A percentile compares a stretch with the other conserved stretches of the same genome.
These are phyloP conservation scores for Gambusia yucatana DNA, from an alignment of 2,797 vertebrate species.

Conservation along the genomic window DNA sequence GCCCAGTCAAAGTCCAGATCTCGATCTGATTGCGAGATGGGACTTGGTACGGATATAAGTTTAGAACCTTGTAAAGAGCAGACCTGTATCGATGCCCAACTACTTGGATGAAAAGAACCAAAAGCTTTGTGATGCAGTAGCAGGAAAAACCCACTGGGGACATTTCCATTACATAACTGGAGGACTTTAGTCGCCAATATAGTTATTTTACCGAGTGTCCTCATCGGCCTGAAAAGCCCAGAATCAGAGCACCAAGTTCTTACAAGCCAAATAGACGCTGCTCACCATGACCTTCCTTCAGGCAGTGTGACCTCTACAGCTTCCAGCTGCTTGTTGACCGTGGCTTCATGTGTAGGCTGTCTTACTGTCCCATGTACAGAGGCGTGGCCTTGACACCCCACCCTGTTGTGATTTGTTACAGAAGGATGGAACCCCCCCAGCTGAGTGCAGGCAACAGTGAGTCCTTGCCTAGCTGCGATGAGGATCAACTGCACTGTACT, in stretches of 20 bases:
- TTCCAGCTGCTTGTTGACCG: conserved; percentile 12
- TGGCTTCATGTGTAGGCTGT: conserved; percentile 18
- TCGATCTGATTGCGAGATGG: neutral
- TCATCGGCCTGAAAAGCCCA: neutral
- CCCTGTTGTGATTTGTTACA: conserved; percentile 76
- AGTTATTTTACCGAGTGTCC: neutral
- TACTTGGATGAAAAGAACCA: neutral
- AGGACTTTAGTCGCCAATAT: neutral
- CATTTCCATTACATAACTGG: neutral
- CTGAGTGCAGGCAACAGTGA: conserved; percentile 99
- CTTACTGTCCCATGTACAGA: fast-evolving
- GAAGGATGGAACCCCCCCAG: conserved; percentile 95
- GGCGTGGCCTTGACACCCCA: conserved; percentile 3
- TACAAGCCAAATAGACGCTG: neutral
- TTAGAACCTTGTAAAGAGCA: neutral
- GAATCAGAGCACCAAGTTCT: neutral
- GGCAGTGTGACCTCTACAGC: neutral
- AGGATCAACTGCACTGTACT: conserved; percentile 97
- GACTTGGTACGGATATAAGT: neutral
- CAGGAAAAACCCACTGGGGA: neutral
- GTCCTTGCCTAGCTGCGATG: conserved; percentile 87
- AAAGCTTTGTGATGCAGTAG: neutral
- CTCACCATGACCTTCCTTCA: conserved; percentile 1
- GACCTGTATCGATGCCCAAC: neutral
- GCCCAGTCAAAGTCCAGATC: neutral